Evolutionary conservation across 2,888 invertebrate genomes (phyloP), one percentile per base, ranked within the genome.

Genomic region (Limulus polyphemus): DNA sequence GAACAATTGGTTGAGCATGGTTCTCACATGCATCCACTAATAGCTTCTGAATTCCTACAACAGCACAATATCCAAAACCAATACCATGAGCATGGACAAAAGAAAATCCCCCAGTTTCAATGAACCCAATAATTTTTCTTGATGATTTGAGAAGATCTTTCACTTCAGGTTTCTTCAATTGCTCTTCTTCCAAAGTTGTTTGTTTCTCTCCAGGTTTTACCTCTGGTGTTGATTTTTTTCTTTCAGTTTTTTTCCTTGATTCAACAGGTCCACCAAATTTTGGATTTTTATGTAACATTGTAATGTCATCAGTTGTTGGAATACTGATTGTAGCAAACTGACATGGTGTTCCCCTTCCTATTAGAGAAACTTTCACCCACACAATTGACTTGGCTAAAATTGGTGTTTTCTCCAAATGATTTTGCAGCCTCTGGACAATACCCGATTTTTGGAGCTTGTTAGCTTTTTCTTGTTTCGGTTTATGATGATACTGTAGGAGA

Each of bases 51-150:
- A 62, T 56, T 46, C 62, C 66, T 56, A 60, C 16, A 11, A 60
- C 47, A 47, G 60, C 49, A 56, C 64, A 66, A 49, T 64, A 60
- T 47, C 66, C 66, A 47, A 62, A 57, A 14, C 59, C 66, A 60
- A 47, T 52, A 2, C 62, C 61, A 16, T 32, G 17, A 1, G 59
- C 63, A 17, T 49, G 16, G 11, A 59, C 3, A 58, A 58, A 55
- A 9, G 62, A 64, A 56, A 57, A 66, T 11, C 61, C 59, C 10
- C 66, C 66, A 56, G 58, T 59, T 10, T 62, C 60, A 7, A 63
- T 12, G 51, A 55, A 66, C 17, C 66, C 66, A 49, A 66, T 66
- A 17, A 62, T 59, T 57, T 64, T 56, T 13, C 64, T 60, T 57
- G 52, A 62, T 12, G 12, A 46, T 1, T n/a, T 51, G 46, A 62